Evolutionary conservation across 2,888 invertebrate genomes (phyloP), one percentile per base, ranked within the genome.

Genomic region (Lymantria dispar): DNA sequence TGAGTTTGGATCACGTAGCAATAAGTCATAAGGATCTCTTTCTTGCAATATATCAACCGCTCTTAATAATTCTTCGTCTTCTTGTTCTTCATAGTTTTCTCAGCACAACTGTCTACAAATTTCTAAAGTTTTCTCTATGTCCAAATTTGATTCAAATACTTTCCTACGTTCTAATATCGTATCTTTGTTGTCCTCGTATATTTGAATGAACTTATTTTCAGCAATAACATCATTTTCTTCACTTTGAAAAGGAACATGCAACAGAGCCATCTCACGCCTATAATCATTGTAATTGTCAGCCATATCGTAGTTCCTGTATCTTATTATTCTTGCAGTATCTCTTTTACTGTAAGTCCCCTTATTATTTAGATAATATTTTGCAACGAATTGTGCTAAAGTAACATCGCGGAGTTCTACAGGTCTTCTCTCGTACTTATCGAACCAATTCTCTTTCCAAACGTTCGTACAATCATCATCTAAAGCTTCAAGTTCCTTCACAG

Each of bases 361-460:
- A 50, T 22, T 69, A 54, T 64, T 67, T 46, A 50, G 30, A 13
- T 53, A 47, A 59, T 78, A 79, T 43, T 72, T 65, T 2, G 82
- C 51, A 57, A 75, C 80, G 67, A 83, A 85, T 62, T 76, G 69
- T 3, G 81, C 83, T 40, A 85, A 62, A 44, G 74, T 70, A 43
- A 78, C 54, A 47, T 72, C 43, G 48, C 68, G 47, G 8, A 85
- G 58, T 48, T 74, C 68, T 54, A 65, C 62, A 46, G 80, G 83
- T 56, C 84, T 53, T 62, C 78, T 68, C 61, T 85, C 71, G 56
- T 85, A 85, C 47, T 77, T 78, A 46, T 81, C 77, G 43, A 83
- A 74, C 64, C 76, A 78, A 65, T 83, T 77, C 52, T 80, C 75
- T 52, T 74, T 82, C 81, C 83, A 85, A 33, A 85, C 60, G 49